Evolutionary conservation across 2,888 invertebrate species (phyloP).

Genomic region (Sarcophaga caerulescens): DNA sequence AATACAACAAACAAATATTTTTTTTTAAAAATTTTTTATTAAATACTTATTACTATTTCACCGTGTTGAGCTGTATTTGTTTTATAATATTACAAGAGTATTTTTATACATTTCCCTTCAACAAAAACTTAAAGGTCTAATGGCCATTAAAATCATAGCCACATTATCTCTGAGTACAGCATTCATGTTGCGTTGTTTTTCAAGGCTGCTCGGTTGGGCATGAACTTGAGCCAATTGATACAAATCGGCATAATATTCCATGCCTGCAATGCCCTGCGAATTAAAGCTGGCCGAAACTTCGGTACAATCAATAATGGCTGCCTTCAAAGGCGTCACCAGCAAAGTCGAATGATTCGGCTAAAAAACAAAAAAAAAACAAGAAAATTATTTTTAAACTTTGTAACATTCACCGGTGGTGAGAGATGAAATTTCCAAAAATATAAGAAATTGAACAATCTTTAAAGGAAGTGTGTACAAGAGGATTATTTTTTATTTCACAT

Average conservation of each 20-base stretch:
- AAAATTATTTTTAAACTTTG: neutral
- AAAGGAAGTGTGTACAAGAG: neutral
- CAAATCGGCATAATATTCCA: conserved; percentile 87
- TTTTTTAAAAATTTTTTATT: too few relatives aligned
- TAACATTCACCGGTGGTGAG: neutral
- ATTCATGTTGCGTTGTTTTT: conserved; percentile 78
- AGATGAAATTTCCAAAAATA: neutral
- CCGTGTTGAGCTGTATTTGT: neutral
- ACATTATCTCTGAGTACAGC: conserved; percentile 80
- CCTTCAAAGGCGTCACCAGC: conserved; percentile 86
- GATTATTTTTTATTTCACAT: neutral
- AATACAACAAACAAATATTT: too few relatives aligned
- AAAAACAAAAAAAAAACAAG: conserved; percentile 9
- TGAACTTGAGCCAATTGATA: conserved; percentile 86
- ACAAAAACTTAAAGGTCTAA: conserved; percentile 80
- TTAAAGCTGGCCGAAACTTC: conserved; percentile 88
- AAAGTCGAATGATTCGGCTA: conserved; percentile 81
- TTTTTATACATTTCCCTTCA: conserved; percentile 58
- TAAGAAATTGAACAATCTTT: neutral
- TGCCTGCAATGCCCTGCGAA: conserved; percentile 80
- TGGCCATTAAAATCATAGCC: conserved; percentile 77
- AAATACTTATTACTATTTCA: neutral
- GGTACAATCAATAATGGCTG: conserved; percentile 86
- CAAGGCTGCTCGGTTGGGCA: conserved; percentile 76
- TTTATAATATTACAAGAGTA: neutral